Conservation (phyloP, 2,113 vertebrate genomes). For the Mobula hypostoma region DNA sequence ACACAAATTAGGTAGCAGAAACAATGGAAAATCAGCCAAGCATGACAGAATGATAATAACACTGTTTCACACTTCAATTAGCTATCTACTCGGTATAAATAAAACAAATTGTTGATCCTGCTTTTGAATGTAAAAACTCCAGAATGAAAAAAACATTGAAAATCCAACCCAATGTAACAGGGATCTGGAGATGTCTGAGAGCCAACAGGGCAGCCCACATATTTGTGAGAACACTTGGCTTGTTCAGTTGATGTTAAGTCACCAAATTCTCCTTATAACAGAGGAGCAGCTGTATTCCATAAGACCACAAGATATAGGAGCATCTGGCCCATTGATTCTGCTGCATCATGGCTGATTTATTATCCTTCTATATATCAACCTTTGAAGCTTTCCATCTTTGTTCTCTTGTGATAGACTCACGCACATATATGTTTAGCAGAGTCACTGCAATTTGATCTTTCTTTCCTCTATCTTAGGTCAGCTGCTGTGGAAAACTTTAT, state of each 20-base stretch:
- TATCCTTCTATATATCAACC: not conserved
- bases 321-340: too few species aligned
- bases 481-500: too few species aligned
- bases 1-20: not conserved
- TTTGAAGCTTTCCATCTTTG: not conserved
- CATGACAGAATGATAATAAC: not conserved
- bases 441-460: too few species aligned
- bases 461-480: too few species aligned
- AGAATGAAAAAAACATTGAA: not conserved
- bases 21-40: constrained; percentile 3
- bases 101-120: not conserved
- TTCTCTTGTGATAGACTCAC: not conserved
- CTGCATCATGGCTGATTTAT: too few species aligned
- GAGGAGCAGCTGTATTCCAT: not conserved
- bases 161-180: not conserved
- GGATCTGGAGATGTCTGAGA: not conserved
- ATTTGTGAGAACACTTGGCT: not conserved
- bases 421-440: not conserved
- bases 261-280: not conserved
- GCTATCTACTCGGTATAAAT: not conserved
- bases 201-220: too few species aligned
- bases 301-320: too few species aligned
- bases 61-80: not conserved
- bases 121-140: not conserved
- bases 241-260: not conserved